Evolutionary conservation across 2,888 invertebrate species (phyloP).

Genomic region (Nemoura dubitans): DNA sequence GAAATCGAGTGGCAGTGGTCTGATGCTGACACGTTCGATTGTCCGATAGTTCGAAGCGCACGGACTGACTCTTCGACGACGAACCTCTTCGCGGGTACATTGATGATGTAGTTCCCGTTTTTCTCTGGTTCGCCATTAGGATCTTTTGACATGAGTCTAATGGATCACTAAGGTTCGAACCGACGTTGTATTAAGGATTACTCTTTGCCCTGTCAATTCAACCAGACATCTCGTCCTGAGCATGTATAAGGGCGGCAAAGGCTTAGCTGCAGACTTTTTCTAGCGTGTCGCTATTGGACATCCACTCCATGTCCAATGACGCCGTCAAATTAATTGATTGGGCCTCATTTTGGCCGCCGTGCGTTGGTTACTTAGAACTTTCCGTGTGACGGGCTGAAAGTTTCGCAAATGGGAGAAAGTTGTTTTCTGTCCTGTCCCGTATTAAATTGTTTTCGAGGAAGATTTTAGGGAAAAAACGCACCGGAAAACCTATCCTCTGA

Average conservation of each 20-base stretch:
- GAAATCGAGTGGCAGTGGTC: neutral
- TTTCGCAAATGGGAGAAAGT: neutral
- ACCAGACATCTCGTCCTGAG: neutral
- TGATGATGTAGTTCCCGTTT: constrained; percentile 12
- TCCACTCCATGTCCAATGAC: neutral
- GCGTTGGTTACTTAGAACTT: neutral
- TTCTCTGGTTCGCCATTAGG: neutral
- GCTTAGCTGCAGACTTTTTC: neutral
- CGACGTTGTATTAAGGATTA: neutral
- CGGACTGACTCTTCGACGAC: neutral
- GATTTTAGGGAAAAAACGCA: neutral
- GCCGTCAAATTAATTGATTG: neutral
- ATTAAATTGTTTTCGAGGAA: neutral
- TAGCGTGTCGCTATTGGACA: neutral
- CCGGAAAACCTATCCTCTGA: neutral
- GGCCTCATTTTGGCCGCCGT: neutral
- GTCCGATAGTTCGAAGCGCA: neutral
- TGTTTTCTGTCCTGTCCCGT: neutral
- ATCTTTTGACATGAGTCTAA: constrained; percentile 5
- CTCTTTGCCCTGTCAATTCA: neutral
- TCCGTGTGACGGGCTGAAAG: neutral
- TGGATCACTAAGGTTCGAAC: neutral
- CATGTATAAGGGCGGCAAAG: neutral
- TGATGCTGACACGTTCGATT: neutral
- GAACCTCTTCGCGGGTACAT: neutral